Evolutionary conservation across 2,797 vertebrate species (phyloP).

Genomic region (Scolopax bukidnonensis): DNA sequence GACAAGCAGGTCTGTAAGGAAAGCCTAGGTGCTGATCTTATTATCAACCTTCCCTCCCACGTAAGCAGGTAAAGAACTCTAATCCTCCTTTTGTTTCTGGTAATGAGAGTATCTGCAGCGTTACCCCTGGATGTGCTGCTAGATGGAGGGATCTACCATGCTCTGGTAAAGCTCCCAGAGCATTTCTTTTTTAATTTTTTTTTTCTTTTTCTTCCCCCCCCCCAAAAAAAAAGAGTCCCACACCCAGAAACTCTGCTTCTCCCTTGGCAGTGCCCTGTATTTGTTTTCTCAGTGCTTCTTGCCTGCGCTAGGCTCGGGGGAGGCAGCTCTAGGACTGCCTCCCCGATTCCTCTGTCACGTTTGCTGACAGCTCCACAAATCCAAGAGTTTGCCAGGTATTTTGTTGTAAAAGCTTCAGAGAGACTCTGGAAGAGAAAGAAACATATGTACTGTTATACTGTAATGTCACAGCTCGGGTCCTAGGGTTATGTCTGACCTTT

Average conservation of each 20-base stretch:
- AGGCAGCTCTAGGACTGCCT: rapidly evolving
- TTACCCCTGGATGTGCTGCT: not conserved
- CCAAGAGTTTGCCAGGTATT: rapidly evolving
- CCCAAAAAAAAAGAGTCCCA: too few relatives aligned
- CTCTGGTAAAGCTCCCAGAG: not conserved
- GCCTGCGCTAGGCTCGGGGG: not conserved
- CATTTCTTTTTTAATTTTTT: too few relatives aligned
- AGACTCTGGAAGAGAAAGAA: not conserved
- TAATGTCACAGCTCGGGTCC: not conserved
- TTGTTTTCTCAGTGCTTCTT: too few relatives aligned
- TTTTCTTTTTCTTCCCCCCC: too few relatives aligned
- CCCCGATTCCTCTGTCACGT: not conserved
- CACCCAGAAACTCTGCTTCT: not conserved
- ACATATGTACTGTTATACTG: not conserved
- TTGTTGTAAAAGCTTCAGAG: not conserved
- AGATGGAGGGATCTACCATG: rapidly evolving
- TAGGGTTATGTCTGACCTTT: not conserved
- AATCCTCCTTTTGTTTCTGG: not conserved
- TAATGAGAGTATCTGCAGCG: not conserved
- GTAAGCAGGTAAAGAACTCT: not conserved
- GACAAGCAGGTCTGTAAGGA: not conserved
- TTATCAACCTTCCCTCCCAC: not conserved
- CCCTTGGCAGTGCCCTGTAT: not conserved
- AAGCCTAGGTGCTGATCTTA: not conserved
- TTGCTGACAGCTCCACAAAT: not conserved